Base-by-base conservation (phyloP, 2,113 vertebrate genomes). In the Syngnathus typhle region DNA sequence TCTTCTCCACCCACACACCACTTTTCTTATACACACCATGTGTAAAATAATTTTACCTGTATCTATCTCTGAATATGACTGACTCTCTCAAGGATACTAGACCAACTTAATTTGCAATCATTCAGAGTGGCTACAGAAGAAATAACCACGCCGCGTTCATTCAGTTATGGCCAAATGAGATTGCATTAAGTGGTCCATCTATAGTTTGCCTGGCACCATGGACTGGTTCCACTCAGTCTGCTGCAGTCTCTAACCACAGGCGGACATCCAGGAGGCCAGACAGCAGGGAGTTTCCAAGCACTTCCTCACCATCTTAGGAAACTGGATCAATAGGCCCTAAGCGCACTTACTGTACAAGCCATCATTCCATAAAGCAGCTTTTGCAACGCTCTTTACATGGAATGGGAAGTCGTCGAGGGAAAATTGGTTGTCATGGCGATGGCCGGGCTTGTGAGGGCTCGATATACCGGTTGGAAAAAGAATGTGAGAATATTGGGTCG, bases 221-320 rank as follows among this genome's bases (percentile, higher is more conserved):
- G 68, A 80, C 41, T 74, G 89, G 88, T 91, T 92, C 91, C 91
- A 82, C 85, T 71, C 71, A 82, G 91, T 90, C 91, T 91, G 85
- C 76, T 73, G 75, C 84, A 8, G 58, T 66, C 79, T 84, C 84
- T 69, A 83, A 84, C 87, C 85, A 85, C 78, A 79, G 77, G 81
- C 70, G 80, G 86, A 86, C 85, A 85, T 80, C 64, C 83, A 78
- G 85, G 84, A 86, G 84, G 83, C 82, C 67, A 84, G 85, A 82
- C 83, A 12, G 64, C 59, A 21, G 6, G 76, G 79, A 71, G 73
- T 72, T 90, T 89, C 85, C 88, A 82, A 84, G 87, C 80, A 86
- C 61, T 76, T 68, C 38, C 80, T 84, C 73, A 36, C 69, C 71
- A 74, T 80, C 81, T 83, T 67, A 80, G 73, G 72, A 79, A 82